Evolutionary conservation across 2,113 vertebrate species (phyloP), one percentile per base, ranked within the genome.

Genomic region (Pteruthius melanotis): DNA sequence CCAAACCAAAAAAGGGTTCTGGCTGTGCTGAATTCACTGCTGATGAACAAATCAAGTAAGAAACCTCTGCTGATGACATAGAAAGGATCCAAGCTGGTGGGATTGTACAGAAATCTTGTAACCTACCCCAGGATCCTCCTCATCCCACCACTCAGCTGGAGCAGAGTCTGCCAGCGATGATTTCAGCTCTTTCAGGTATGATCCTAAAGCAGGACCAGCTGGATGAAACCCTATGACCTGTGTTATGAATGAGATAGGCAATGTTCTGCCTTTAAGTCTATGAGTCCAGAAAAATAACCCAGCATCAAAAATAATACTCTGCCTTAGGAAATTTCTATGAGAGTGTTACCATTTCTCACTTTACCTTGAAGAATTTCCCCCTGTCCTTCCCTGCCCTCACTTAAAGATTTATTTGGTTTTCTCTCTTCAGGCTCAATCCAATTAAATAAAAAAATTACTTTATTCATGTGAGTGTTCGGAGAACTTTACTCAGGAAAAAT

Each of bases 401-500:
- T 71, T 85, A 71, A 74, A 93, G 85, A 84, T 96, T 94, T 96
- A 90, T 89, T 95, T 94, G 56, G 63, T 84, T 83, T 71, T 80
- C 31, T 84, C 68, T 82, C 66, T 89, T 39, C 61, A 64, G 92
- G 63, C 68, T 94, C 92, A 87, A 85, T 83, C 93, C 94, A 97
- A 95, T 97, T 96, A 96, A 97, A 97, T 59, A 88, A 95, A 54
- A 89, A 89, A 89, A 77, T 54, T 49, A 54, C 47, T 90, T 88
- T 95, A 88, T 83, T 94, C 76, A 52, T 90, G 87, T 71, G 44
- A 95, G 60, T 57, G 59, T 95, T 96, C 2, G 9, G 15, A 90
- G 79, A 94, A 95, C 93, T 95, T 95, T 90, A 78, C 64, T 91
- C 64, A 49, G 72, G 74, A 90, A 93, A 92, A 95, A 22, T 89